A percentile compares a stretch with the other conserved stretches of the same genome.
These are phyloP conservation scores for Andrena minutula DNA, from an alignment of 2,888 invertebrate genomes.

Conservation along the genomic window DNA sequence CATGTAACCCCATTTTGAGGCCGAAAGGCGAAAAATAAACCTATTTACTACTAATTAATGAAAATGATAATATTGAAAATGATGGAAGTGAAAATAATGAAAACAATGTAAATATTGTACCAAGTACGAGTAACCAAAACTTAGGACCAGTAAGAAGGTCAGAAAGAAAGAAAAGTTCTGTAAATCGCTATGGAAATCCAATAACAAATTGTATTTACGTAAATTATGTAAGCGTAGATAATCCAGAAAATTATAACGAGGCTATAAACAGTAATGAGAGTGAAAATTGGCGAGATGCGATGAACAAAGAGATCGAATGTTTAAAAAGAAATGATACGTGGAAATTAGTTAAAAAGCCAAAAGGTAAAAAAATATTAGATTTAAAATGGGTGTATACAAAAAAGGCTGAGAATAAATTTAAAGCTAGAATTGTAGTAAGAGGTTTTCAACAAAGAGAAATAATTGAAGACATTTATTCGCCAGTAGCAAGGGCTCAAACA, in stretches of 20 bases:
- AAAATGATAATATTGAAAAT: not conserved
- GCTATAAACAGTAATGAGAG: conserved; percentile 37
- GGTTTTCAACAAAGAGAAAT: conserved; percentile 59
- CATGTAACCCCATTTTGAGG: too few relatives aligned
- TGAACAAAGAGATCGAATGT: conserved; percentile 42
- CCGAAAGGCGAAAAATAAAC: too few relatives aligned
- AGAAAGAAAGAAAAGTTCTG: conserved; percentile 4
- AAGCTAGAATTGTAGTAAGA: conserved; percentile 61
- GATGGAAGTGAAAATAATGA: not conserved
- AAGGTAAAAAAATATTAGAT: conserved; percentile 51
- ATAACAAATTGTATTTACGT: conserved; percentile 42
- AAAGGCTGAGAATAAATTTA: conserved; percentile 33
- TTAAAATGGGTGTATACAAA: conserved; percentile 59
- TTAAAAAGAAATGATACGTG: conserved; percentile 60
- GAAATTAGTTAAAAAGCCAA: conserved; percentile 47
- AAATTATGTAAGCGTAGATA: conserved; percentile 46
- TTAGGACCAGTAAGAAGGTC: conserved; percentile 16
- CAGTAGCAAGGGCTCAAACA: conserved; percentile 58
- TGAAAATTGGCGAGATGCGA: conserved; percentile 49
- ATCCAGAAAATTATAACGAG: conserved; percentile 42
- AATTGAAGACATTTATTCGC: conserved; percentile 7
- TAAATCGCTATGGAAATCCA: not conserved
- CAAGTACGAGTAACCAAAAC: too few relatives aligned
- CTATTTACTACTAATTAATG: too few relatives aligned
- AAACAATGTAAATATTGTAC: not conserved